Evolutionary conservation across 2,797 vertebrate genomes (phyloP).

Genomic region (Ficedula albicollis): DNA sequence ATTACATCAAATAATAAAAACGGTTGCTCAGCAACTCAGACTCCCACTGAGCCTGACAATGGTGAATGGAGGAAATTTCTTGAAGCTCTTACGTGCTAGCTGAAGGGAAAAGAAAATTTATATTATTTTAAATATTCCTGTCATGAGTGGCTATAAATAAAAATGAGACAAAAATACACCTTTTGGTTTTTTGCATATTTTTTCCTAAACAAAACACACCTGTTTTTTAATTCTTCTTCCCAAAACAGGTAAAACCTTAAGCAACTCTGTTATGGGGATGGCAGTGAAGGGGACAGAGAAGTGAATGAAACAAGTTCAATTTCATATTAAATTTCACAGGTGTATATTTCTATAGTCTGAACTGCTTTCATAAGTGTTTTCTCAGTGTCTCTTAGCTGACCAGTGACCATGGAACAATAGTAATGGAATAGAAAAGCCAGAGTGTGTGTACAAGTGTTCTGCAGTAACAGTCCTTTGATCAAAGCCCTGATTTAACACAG

Average conservation of each 20-base stretch:
- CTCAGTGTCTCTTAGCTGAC: not conserved
- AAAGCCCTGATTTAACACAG: not conserved
- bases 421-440: not conserved
- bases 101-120: not conserved
- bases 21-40: not conserved
- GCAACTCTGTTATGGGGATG: not conserved
- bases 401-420: not conserved
- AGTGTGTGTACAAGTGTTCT: accelerated
- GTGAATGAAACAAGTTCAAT: not conserved
- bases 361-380: not conserved
- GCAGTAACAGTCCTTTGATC: not conserved
- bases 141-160: not conserved
- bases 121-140: not conserved
- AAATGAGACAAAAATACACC: not conserved
- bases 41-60: not conserved
- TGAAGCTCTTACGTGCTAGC: not conserved
- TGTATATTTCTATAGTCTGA: not conserved
- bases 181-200: not conserved
- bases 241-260: not conserved
- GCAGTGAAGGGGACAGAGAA: not conserved
- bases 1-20: not conserved
- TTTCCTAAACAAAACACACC: not conserved
- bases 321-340: not conserved
- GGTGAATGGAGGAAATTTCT: not conserved
- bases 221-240: not conserved